These are phyloP conservation scores for Chaetodon trifascialis DNA, from an alignment of 2,113 vertebrate genomes.

Conservation along the genomic window DNA sequence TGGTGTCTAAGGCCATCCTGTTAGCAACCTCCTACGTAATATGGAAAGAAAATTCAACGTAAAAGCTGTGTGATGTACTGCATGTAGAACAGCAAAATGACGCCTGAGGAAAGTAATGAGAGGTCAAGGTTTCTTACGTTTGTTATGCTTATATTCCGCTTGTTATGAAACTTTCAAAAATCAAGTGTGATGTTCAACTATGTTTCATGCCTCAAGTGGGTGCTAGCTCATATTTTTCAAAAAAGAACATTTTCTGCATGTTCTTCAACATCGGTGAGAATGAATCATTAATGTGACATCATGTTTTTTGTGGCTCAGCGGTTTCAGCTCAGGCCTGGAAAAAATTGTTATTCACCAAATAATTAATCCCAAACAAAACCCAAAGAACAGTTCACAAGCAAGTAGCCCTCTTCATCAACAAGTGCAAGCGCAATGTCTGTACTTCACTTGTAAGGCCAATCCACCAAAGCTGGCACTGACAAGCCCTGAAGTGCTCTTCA, in stretches of 20 bases:
- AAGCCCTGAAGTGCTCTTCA: not conserved
- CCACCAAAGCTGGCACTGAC: not conserved
- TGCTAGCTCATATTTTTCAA: no score
- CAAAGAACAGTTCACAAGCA: not conserved
- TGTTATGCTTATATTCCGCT: not conserved
- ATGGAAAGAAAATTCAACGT: not conserved
- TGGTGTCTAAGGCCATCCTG: constrained; percentile 94
- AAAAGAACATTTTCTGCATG: not conserved
- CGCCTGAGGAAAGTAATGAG: not conserved
- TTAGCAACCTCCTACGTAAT: constrained; percentile 90
- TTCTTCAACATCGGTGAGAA: not conserved
- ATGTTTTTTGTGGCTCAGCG: not conserved
- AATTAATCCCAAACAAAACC: not conserved
- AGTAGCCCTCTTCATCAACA: not conserved
- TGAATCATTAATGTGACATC: not conserved
- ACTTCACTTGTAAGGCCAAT: not conserved
- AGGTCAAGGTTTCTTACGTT: not conserved
- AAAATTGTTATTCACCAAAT: not conserved
- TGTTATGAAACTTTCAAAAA: not conserved
- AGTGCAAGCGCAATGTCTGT: not conserved
- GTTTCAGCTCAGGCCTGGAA: not conserved
- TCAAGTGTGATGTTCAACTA: not conserved
- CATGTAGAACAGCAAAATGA: not conserved
- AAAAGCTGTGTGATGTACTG: not conserved
- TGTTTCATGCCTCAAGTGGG: no score